phyloP scores from a whole-genome alignment of 53 echinoderm and acorn worm genomes.

The Astropecten irregularis region DNA sequence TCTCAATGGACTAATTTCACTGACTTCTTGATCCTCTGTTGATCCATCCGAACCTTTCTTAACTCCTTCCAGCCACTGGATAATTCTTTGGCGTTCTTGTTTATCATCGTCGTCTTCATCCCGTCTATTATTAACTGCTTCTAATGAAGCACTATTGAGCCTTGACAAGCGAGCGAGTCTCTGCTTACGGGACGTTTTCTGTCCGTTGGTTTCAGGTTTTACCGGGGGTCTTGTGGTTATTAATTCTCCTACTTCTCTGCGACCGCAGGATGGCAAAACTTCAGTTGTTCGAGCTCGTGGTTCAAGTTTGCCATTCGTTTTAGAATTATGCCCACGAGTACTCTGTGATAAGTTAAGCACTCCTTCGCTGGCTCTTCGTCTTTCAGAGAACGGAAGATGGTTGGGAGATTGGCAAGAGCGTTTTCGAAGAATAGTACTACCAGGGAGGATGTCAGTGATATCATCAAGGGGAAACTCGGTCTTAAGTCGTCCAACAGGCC shows the following conservation, averaged over 20 bases:
- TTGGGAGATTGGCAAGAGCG: slow-evolving; percentile 23
- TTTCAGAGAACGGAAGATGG: neutral
- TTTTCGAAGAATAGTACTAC: slow-evolving; percentile 4
- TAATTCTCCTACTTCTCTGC: slow-evolving; percentile 16
- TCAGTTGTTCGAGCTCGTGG: neutral
- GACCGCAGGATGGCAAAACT: neutral
- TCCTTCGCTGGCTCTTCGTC: slow-evolving; percentile 38
- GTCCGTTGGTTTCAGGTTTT: neutral
- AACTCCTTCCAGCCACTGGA: slow-evolving; percentile 36
- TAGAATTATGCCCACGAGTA: neutral
- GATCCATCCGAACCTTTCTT: neutral
- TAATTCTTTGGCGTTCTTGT: neutral
- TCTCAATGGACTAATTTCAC: slow-evolving; percentile 5
- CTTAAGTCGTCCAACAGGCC: neutral
- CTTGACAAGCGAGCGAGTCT: neutral
- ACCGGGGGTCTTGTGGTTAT: neutral
- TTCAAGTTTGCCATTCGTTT: neutral
- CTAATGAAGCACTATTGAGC: slow-evolving; percentile 29
- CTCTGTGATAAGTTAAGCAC: neutral
- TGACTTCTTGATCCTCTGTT: slow-evolving; percentile 14
- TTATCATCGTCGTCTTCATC: neutral
- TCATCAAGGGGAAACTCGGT: slow-evolving; percentile 1
- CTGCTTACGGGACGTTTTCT: neutral
- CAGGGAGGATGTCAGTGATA: slow-evolving; percentile 8
- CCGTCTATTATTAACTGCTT: neutral